Conservation (phyloP, 2,888 invertebrate genomes). For the Chamaedrilus cognettii region DNA sequence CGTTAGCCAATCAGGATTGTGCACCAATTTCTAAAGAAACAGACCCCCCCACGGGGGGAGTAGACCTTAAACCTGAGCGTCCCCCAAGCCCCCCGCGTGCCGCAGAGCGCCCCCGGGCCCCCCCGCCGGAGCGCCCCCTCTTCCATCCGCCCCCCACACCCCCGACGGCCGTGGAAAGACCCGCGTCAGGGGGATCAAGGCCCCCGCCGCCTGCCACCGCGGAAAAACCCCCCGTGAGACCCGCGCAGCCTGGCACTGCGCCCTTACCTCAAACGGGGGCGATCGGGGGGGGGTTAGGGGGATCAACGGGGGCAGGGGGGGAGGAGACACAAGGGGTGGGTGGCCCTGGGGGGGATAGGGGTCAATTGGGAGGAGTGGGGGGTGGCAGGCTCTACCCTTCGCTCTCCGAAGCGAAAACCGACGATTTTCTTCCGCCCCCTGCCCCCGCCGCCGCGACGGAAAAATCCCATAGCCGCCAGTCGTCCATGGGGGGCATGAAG, state of each 20-base stretch:
- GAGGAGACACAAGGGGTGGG: neutral
- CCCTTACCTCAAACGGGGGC: no score
- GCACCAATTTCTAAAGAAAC: neutral
- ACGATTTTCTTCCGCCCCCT: neutral
- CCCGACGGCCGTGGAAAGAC: neutral
- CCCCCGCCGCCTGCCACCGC: neutral
- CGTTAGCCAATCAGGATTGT: neutral
- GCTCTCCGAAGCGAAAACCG: neutral
- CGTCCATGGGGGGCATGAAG: neutral
- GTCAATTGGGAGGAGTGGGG: neutral
- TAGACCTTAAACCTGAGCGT: no score
- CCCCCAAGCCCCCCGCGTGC: neutral
- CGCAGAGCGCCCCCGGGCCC: conserved; percentile 1
- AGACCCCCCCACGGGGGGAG: no score
- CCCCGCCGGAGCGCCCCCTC: conserved; percentile 3
- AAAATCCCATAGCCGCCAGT: conserved; percentile 1
- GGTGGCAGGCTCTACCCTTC: neutral
- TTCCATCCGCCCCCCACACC: neutral
- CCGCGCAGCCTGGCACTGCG: neutral
- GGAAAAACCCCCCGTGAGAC: neutral
- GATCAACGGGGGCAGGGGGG: neutral
- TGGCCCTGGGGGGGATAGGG: neutral
- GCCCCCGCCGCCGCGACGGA: neutral
- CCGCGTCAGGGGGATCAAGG: neutral
- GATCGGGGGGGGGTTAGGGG: neutral